A percentile compares a stretch with the other conserved stretches of the same genome.
These are phyloP conservation scores for Montipora efflorescens DNA, from an alignment of 64 coral and sea anemone species.

Conservation along the genomic window DNA sequence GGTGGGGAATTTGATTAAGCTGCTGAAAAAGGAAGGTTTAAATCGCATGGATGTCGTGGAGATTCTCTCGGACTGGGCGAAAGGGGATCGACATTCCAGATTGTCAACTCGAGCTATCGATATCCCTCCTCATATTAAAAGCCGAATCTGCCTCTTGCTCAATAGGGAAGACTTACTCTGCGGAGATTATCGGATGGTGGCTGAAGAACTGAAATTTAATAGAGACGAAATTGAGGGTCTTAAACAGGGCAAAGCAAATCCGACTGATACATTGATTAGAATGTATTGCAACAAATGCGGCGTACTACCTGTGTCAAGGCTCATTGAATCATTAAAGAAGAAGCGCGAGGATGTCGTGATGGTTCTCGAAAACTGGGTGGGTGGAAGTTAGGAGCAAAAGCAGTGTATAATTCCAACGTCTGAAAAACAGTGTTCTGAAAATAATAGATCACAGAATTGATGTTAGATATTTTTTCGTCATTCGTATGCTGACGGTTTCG, in stretches of 20 bases:
- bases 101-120: not conserved
- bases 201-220: not conserved
- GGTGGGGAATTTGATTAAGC: not conserved
- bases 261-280: not conserved
- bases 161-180: not conserved
- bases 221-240: not conserved
- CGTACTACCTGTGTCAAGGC: not conserved
- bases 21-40: not conserved
- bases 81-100: not conserved
- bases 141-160: not conserved
- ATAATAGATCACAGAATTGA: not conserved
- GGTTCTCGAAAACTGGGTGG: constrained; percentile 3
- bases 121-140: not conserved
- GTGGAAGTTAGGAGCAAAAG: not conserved
- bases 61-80: not conserved
- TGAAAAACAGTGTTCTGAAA: not conserved
- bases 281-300: too few species aligned
- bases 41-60: not conserved
- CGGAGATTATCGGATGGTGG: not conserved
- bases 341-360: not conserved
- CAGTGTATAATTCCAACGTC: not conserved
- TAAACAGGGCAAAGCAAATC: constrained; percentile 8
- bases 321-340: not conserved
- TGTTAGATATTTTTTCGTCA: not conserved
- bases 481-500: not conserved